Evolutionary conservation across 2,113 vertebrate species (phyloP), one percentile per base, ranked within the genome.

Genomic region (Hyla sarda): DNA sequence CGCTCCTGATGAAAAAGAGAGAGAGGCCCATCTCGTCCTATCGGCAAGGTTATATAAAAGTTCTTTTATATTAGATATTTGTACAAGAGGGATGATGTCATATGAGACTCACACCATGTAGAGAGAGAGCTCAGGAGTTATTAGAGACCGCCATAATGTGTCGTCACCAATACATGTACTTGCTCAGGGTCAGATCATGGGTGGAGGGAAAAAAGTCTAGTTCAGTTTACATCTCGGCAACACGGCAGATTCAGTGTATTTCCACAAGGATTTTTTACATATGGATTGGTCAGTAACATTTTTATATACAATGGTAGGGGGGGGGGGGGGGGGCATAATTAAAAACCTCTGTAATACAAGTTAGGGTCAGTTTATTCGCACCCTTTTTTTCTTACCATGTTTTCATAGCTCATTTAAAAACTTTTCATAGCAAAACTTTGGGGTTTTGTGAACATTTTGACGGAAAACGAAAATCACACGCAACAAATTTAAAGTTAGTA

Each of bases 31-130:
- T 32, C 67, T n/a, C 47, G 34, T 48, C 56, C 45, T 54, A 69
- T 30, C 62, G 65, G n/a, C 77, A 87, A 87, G 85, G 78, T 87
- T 60, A 62, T 74, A 47, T 58, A 47, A 82, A 82, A 82, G 67
- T 82, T 37, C 19, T 48, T 34, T 32, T 11, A 80, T 30, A 47
- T 52, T 19, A 13, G 73, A 76, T 60, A 47, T 32, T 45, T 41
- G 37, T 74, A 58, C 23, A 14, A 56, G 32, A 45, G 8, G 45
- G 37, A 11, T 45, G 52, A 74, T 25, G 13, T 83, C 28, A 84
- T 65, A 69, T 1, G 34, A 69, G 16, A n/a, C 56, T 10, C 58
- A 25, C 19, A 28, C 54, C 21, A 7, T 56, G 21, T 13, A 28
- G 58, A 28, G 21, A 14, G 19, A 10, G 23, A 11, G 23, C 4